Evolutionary conservation across 2,888 invertebrate genomes (phyloP).

Genomic region (Malthinus seriepunctatus): DNA sequence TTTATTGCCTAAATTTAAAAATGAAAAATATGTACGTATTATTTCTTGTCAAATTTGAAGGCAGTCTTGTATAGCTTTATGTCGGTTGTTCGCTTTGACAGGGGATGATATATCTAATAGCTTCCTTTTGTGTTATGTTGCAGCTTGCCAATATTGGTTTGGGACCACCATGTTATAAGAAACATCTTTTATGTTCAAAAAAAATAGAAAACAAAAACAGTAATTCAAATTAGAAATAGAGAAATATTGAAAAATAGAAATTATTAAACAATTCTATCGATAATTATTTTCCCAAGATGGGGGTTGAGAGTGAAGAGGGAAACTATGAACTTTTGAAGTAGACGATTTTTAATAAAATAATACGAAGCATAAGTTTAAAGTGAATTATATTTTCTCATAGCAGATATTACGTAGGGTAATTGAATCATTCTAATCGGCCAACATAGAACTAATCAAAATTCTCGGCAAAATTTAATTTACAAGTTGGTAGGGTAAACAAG

Average conservation of each 20-base stretch:
- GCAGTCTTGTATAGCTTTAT: conserved; percentile 9
- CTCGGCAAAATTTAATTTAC: conserved; percentile 20
- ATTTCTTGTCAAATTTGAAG: conserved; percentile 8
- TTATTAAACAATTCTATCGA: no score
- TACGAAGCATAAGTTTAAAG: conserved; percentile 14
- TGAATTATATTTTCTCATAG: conserved; percentile 12
- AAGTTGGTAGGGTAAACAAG: conserved; percentile 16
- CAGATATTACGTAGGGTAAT: conserved; percentile 20
- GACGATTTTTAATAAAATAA: conserved; percentile 18
- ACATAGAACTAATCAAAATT: conserved; percentile 23
- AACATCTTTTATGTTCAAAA: conserved; percentile 7
- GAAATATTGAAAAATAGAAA: no score
- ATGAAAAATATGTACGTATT: conserved; percentile 2
- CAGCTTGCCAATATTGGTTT: conserved; percentile 14
- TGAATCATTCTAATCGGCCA: conserved; percentile 22
- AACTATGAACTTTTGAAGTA: not conserved
- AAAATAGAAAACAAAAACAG: not conserved
- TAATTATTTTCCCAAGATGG: no score
- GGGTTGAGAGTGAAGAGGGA: no score
- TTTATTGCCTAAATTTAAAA: conserved; percentile 6
- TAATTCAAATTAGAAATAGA: no score
- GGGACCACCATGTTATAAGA: conserved; percentile 14
- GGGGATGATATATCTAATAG: conserved; percentile 16
- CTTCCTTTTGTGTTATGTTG: conserved; percentile 7
- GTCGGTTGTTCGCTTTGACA: conserved; percentile 13